These are phyloP conservation scores for Podarcis raffonei DNA, from an alignment of 2,113 vertebrate species.

Conservation along the genomic window DNA sequence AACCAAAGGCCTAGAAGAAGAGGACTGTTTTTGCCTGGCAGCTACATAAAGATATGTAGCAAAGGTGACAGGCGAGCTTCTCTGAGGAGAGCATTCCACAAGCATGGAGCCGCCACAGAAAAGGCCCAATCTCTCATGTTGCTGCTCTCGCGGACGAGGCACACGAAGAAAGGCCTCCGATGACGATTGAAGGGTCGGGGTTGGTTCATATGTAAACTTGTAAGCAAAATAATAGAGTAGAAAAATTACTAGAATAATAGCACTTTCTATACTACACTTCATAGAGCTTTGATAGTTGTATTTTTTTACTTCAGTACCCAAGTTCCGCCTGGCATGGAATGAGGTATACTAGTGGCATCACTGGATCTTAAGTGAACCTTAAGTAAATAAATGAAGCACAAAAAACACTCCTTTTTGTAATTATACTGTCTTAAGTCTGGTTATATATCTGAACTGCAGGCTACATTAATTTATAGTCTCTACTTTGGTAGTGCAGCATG, in stretches of 20 bases:
- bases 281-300: not conserved
- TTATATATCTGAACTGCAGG: not conserved
- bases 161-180: too few relatives aligned
- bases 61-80: too few relatives aligned
- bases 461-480: conserved; percentile 11
- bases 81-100: too few relatives aligned
- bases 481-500: not conserved
- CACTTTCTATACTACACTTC: not conserved
- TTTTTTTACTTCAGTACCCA: conserved; percentile 21
- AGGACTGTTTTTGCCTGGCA: too few relatives aligned
- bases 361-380: conserved; percentile 12
- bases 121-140: too few relatives aligned
- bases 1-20: too few relatives aligned
- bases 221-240: not conserved
- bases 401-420: not conserved
- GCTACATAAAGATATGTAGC: too few relatives aligned
- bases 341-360: not conserved
- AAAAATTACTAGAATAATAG: not conserved
- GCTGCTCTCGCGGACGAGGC: too few relatives aligned
- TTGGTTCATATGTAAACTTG: not conserved
- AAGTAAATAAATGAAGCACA: not conserved
- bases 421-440: not conserved
- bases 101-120: too few relatives aligned
- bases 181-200: too few relatives aligned
- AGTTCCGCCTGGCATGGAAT: conserved; percentile 40